Base-by-base conservation (phyloP, 1,140 invertebrate species). In the Cepaea nemoralis region DNA sequence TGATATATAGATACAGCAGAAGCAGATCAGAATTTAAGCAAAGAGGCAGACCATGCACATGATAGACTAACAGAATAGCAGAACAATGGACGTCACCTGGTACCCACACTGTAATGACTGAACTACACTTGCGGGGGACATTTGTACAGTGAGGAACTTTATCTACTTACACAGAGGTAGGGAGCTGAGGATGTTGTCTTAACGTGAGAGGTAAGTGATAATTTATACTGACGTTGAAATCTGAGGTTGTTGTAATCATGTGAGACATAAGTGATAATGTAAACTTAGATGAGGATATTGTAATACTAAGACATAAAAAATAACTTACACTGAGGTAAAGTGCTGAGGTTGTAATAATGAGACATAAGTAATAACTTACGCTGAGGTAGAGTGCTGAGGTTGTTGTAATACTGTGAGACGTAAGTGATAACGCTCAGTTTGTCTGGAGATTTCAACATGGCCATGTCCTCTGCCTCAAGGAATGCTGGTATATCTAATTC, bases 381-480 rank as follows among this genome's bases (percentile, higher is more conserved):
- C 83, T 87, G 86, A 63, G 86, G 84, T 77, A 88, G 87, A 35
- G 89, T 81, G 55, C 89, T 94, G 88, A 97, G 96, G 80, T 93
- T 94, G 92, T 97, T 96, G 93, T 98, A 98, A 91, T 96, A 97
- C 91, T 98, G 97, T 69, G 97, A 97, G 69, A 99, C 94, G 90
- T 99, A 99, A 63, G 97, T 98, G 83, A 98, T 94, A 85, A 99
- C 93, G 92, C 95, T 96, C 59, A 91, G 88, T 86, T 87, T 89
- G 83, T 92, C 91, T 42, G 91, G 91, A 10, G 89, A 88, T 74
- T 82, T 85, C 75, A 91, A 87, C 0, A 83, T 86, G 63, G 90
- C 95, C 97, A 98, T 98, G 90, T 98, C 97, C 88, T 97, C 95
- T 8, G 97, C 95, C 90, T 98, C 97, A 37, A 99, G 93, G 31